Evolutionary conservation across 2,113 vertebrate species (phyloP).

Genomic region (Picathartes gymnocephalus): DNA sequence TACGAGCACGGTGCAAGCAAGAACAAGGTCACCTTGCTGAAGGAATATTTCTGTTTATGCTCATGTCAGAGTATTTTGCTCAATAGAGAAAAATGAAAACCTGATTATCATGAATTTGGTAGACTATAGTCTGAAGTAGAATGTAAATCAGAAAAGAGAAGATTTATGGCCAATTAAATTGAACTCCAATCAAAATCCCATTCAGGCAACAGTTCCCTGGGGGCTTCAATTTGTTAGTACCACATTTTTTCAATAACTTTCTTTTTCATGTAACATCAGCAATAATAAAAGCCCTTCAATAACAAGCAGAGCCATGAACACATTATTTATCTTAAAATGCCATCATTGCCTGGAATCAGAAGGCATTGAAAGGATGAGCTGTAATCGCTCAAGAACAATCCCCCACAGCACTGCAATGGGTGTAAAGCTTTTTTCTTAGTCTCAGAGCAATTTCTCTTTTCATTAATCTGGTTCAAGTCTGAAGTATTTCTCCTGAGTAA

Average conservation of each 20-base stretch:
- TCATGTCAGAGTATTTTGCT: conserved; percentile 37
- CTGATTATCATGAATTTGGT: conserved; percentile 58
- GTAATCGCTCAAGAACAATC: neutral
- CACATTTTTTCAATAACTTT: conserved; percentile 62
- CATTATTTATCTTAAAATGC: conserved; percentile 46
- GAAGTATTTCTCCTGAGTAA: conserved; percentile 11
- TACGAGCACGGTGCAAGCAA: neutral
- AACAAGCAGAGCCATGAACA: neutral
- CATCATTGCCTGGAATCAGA: conserved; percentile 34
- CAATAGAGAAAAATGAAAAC: conserved; percentile 41
- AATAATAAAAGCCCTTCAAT: conserved; percentile 40
- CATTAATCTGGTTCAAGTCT: neutral
- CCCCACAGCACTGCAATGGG: neutral
- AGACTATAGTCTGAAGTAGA: conserved; percentile 26
- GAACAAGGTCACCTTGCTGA: conserved; percentile 67
- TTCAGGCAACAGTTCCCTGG: conserved; percentile 54
- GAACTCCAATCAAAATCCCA: conserved; percentile 67
- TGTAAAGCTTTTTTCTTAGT: neutral
- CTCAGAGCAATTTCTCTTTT: conserved; percentile 22
- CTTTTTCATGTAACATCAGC: conserved; percentile 53
- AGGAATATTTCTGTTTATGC: conserved; percentile 41
- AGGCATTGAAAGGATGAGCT: neutral
- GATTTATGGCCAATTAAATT: conserved; percentile 67
- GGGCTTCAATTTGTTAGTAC: conserved; percentile 59
- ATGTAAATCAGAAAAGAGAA: conserved; percentile 51